Base-by-base conservation (phyloP, 2,888 invertebrate genomes). In the Hipparchia sbordonii region DNA sequence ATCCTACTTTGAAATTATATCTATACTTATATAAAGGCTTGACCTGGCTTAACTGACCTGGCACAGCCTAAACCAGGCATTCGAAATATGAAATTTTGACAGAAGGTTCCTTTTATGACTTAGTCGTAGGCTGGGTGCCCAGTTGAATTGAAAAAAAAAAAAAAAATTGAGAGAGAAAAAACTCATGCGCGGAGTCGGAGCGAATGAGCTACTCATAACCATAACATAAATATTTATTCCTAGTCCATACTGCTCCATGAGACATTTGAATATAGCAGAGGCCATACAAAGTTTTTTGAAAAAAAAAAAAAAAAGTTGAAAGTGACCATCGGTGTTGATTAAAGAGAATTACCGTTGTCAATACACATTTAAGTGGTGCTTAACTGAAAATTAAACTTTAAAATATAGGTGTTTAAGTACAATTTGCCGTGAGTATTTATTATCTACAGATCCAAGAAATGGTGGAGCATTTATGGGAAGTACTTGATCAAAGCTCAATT, bases 341-440 rank as follows among this genome's bases (percentile, higher is more conserved):
- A 78, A 76, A 77, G 78, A 73, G 75, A 78, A 79, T 79, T 78
- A 79, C 79, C 78, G 78, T 79, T 78, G 78, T 80, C 78, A 79
- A 79, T 79, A 79, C 76, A 76, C 76, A 72, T 76, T 77, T 72
- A 70, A 56, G 57, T 54, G 59, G 45, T 60, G 46, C 9, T 45
- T 63, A 63, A 67, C 68, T 39, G 23, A 33, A 65, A 66, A 70
- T n/a, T 76, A 67, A 56, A 75, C 78, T 70, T 75, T 77, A 78
- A 65, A 13, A 9, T 57, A 57, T 70, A 13, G n/a, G 7, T 7
- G 48, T 73, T 77, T 75, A 67, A 74, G 76, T 74, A 70, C 65
- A 73, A 72, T 71, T 77, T 73, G 52, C 66, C 23, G 72, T 72
- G 33, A 46, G 12, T 66, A 46, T 48, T 48, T 9, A 56, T 71